Base-by-base conservation (phyloP, 2,113 vertebrate species). In the Microcebus ravelobensis region DNA sequence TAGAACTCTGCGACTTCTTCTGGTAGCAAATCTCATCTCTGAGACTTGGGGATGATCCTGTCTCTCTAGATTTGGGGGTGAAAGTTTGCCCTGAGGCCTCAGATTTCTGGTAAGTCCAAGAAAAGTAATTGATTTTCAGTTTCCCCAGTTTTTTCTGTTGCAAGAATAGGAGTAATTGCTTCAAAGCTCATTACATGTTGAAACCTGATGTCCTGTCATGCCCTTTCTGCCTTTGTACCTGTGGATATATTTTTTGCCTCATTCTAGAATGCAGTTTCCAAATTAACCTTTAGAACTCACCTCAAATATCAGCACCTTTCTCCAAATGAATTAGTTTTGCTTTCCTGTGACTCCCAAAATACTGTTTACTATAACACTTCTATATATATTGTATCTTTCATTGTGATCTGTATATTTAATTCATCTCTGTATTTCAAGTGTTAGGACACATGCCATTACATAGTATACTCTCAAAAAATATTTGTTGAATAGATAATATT, bases 401-500 rank as follows among this genome's bases (percentile, higher is more conserved):
- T 39, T 74, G 29, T 86, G n/a, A 63, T 31, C 5, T 76, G 8
- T 76, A 1, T 65, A 29, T 94, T 91, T 85, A 76, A 90, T 48
- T 86, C 8, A 90, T 42, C 48, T 86, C 18, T 94, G 29, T 71
- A 52, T 77, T 29, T 7, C 10, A 86, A 52, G 23, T 67, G 25
- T 83, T 82, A 82, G 21, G 15, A 90, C 27, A 85, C 12, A 57
- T 55, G 29, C 11, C 59, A 71, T 18, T 79, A 17, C 10, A 45
- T 65, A 67, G 7, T 55, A 23, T 14, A 39, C 20, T 65, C 10
- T 84, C 39, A 83, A 25, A 61, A 65, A 87, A 83, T 71, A 88
- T 68, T 92, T 76, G 9, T 79, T 83, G 94, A 85, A 65, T 71
- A 85, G 36, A 91, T 84, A 55, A 70, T 27, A 77, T 65, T 91